A percentile compares a stretch with the other conserved stretches of the same genome.
phyloP scores from a whole-genome alignment of 2,113 vertebrate species.

The Ceyx cyanopectus region DNA sequence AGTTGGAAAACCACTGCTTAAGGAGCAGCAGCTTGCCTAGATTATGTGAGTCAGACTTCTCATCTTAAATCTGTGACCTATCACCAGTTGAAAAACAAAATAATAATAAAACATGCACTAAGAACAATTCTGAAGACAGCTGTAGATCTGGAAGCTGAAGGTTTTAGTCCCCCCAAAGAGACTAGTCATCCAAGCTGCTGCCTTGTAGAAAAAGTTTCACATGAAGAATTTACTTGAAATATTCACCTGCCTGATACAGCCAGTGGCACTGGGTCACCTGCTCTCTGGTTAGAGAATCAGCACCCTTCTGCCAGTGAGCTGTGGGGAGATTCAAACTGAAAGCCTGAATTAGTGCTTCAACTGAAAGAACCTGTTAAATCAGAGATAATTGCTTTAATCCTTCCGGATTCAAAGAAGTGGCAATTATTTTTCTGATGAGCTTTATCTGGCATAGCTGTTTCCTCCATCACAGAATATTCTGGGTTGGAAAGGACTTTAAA shows the following conservation, averaged over 20 bases:
- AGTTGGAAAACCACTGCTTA: background rate
- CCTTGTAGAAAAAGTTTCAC: background rate
- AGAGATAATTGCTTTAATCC: background rate
- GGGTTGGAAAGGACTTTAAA: background rate
- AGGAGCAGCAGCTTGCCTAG: background rate
- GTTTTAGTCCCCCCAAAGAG: background rate
- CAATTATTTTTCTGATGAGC: background rate
- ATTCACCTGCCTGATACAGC: rapidly evolving
- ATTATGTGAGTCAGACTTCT: background rate
- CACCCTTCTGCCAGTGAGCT: background rate
- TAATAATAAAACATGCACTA: background rate
- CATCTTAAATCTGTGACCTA: background rate
- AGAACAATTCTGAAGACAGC: background rate
- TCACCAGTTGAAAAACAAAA: background rate
- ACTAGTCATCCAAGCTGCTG: background rate
- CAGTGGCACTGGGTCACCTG: background rate
- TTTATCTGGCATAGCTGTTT: background rate
- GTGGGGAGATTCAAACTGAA: rapidly evolving
- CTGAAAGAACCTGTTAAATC: background rate
- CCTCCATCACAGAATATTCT: background rate
- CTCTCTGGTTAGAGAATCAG: background rate
- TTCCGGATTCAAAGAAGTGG: background rate
- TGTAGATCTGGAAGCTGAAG: background rate
- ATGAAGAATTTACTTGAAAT: rapidly evolving
- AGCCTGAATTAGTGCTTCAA: background rate